These are phyloP conservation scores for Lithobates pipiens DNA, from an alignment of 2,797 vertebrate genomes.

Conservation along the genomic window DNA sequence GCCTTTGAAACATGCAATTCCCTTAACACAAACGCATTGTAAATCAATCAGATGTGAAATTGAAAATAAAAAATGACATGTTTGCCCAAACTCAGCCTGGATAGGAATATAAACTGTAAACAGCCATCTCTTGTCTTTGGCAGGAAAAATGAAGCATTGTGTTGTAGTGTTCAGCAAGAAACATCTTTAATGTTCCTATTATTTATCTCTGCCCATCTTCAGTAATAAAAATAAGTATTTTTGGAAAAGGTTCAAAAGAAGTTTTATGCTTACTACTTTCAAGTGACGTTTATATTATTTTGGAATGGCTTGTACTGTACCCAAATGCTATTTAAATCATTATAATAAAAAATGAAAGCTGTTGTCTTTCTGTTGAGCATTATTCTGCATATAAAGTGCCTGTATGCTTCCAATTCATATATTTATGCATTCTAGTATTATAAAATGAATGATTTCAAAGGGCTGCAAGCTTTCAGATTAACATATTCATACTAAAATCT, in stretches of 20 bases:
- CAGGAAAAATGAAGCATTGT: conserved; percentile 47
- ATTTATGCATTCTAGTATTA: not conserved
- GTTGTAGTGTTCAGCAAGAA: conserved; percentile 40
- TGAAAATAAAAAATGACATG: conserved; percentile 59
- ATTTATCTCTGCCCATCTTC: conserved; percentile 16
- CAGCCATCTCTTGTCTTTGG: conserved; percentile 24
- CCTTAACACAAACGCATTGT: conserved; percentile 52
- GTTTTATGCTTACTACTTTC: conserved; percentile 13
- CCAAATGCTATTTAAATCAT: not conserved
- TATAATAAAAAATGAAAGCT: not conserved
- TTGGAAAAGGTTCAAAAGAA: not conserved
- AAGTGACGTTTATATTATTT: not conserved
- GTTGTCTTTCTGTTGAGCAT: not conserved
- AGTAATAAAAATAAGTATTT: conserved; percentile 12
- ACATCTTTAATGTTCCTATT: conserved; percentile 31
- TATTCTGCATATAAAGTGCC: not conserved
- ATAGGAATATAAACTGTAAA: conserved; percentile 40
- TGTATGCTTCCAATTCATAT: not conserved
- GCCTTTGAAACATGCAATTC: conserved; percentile 56
- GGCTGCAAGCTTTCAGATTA: not conserved
- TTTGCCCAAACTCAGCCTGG: conserved; percentile 37
- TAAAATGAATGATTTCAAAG: not conserved
- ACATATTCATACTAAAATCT: not conserved
- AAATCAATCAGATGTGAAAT: conserved; percentile 61
- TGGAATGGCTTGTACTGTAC: not conserved